phyloP scores from a whole-genome alignment of 1,140 invertebrate genomes.

The Macrotrachela quadricornifera region DNA sequence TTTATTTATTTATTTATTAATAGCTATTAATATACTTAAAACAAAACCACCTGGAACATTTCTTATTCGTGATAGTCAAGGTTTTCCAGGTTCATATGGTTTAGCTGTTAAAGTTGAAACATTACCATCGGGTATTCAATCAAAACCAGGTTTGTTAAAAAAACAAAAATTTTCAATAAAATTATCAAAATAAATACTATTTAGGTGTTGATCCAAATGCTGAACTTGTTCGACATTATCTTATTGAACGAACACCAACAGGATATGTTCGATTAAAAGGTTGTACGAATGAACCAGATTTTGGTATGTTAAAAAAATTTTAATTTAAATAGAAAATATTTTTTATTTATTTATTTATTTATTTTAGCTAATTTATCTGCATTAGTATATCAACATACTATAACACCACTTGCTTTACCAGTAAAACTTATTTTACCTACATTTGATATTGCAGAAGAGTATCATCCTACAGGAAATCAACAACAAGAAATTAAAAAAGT shows the following conservation, averaged over 20 bases:
- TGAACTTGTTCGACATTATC: constrained; percentile 78
- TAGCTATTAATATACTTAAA: constrained; percentile 65
- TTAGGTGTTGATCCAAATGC: constrained; percentile 37
- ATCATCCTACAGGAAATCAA: constrained; percentile 9
- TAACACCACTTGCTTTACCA: constrained; percentile 77
- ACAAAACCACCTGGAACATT: constrained; percentile 75
- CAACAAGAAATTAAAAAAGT: constrained; percentile 8
- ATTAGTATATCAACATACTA: constrained; percentile 87
- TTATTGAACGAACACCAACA: constrained; percentile 72
- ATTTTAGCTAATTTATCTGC: constrained; percentile 57
- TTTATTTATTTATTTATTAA: constrained; percentile 14
- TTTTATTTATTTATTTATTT: constrained; percentile 1
- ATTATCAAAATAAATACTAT: too few species aligned
- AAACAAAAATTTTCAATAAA: too few species aligned
- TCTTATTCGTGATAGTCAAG: constrained; percentile 75
- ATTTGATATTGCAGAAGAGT: constrained; percentile 12
- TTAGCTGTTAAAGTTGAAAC: constrained; percentile 69
- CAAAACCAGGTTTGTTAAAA: constrained; percentile 16
- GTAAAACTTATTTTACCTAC: constrained; percentile 64
- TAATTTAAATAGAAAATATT: constrained; percentile 10
- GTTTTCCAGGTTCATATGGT: constrained; percentile 86
- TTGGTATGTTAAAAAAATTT: constrained; percentile 37
- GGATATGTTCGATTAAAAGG: constrained; percentile 83
- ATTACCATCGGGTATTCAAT: constrained; percentile 43
- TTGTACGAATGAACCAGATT: constrained; percentile 85